phyloP scores from a whole-genome alignment of 1,140 invertebrate species.

The Asbolus verrucosus region DNA sequence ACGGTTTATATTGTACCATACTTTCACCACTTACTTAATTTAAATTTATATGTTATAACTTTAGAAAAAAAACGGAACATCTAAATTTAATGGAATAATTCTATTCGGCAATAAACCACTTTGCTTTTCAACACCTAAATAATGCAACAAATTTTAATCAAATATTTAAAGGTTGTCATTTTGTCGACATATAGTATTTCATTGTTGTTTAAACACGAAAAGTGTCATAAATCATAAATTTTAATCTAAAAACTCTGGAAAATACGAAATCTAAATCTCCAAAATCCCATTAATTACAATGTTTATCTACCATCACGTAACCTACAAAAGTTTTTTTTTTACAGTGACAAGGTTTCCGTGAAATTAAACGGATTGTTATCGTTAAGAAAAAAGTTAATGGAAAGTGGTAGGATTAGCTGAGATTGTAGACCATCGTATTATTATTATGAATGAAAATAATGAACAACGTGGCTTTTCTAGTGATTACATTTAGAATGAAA shows the following conservation, averaged over 20 bases:
- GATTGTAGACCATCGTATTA: constrained; percentile 33
- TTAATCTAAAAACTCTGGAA: constrained; percentile 24
- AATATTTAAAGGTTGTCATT: no score
- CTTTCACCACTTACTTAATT: no score
- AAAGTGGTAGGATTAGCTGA: constrained; percentile 27
- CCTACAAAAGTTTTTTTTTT: constrained; percentile 34
- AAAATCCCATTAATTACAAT: constrained; percentile 35
- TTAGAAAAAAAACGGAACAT: no score
- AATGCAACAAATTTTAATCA: no score
- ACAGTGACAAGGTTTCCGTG: constrained; percentile 36
- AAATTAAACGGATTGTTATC: constrained; percentile 39
- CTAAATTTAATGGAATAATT: no score
- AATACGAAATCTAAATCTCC: constrained; percentile 26
- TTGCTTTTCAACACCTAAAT: no score
- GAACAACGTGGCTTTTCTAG: constrained; percentile 18
- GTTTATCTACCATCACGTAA: constrained; percentile 34
- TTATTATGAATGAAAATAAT: constrained; percentile 38
- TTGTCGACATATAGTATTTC: no score
- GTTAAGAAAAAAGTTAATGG: constrained; percentile 39
- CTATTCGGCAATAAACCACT: no score
- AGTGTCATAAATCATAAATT: constrained; percentile 30
- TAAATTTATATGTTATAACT: no score
- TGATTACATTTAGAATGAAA: constrained; percentile 35
- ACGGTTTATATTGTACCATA: no score
- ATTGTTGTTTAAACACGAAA: no score